Evolutionary conservation across 2,113 vertebrate genomes (phyloP), one percentile per base, ranked within the genome.

Genomic region (Nansenia antarctica): DNA sequence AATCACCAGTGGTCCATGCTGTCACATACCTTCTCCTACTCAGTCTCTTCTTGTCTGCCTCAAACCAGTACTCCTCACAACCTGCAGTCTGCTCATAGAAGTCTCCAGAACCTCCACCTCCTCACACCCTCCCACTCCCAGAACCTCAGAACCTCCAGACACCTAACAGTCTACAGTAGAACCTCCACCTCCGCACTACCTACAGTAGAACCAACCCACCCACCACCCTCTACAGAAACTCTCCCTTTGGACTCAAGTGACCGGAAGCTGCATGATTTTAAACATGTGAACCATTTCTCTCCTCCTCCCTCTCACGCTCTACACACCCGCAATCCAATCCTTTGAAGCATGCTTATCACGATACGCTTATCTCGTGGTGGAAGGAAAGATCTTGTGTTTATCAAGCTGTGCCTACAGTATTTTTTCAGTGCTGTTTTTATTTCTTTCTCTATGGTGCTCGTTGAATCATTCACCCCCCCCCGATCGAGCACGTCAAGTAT

Each of bases 31-130:
- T 83, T 72, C 77, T 73, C 54, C 58, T 54, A 11, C 37, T n/a
- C 82, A 80, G 78, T 81, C 73, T 72, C 84, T 76, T 82, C 74
- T 84, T 53, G 81, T 90, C 88, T 92, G 90, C 89, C 88, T 91
- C 90, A 90, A 87, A 90, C 85, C 89, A 89, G 82, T 65, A 88
- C 86, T 87, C 84, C 87, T 91, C 85, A 83, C 78, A 57, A 72
- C 52, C 0, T 68, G 73, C 80, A 80, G 80, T 74, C 29, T 80
- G 57, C 65, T 64, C 47, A 30, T 54, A 65, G 76, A 82, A 80
- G 73, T 68, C 80, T 86, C 69, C 66, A n/a, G 12, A 74, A 77
- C 74, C 75, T 76, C 74, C 75, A 60, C 20, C 77, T 24, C 14
- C 62, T 30, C 1, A 20, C 63, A 65, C 45, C 67, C n/a, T n/a